Base-by-base conservation (phyloP, 2,888 invertebrate genomes). In the Ptychoptera albimana region DNA sequence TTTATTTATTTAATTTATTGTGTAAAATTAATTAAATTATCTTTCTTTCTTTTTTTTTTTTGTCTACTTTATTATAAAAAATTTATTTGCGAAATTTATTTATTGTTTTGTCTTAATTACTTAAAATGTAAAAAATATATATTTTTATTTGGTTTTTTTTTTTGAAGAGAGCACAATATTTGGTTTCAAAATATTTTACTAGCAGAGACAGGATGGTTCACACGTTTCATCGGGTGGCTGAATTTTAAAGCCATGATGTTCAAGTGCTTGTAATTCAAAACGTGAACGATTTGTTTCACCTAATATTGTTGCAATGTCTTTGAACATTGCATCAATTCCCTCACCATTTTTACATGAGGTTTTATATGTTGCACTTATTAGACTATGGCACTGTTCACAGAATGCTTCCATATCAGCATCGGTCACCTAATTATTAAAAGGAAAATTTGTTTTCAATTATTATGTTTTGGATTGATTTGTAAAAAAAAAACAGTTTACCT, bases 241-340 rank as follows among this genome's bases (percentile, higher is more conserved):
- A 54, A 83, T 77, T 63, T 82, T 82, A 57, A 83, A 83, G 53
- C 82, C 80, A 55, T 82, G 77, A 50, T 78, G 75, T 51, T 85
- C 82, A 61, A 86, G 71, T 8, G 79, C 77, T 56, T 87, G 84
- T 42, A 88, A 66, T 54, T 86, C 87, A 63, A 86, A 75, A 54
- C 81, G 73, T n/a, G 86, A 85, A 53, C 86, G 70, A 57, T 85
- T 88, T 16, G 82, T 76, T 54, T 82, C 80, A 1, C 83, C 79
- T 48, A 89, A 63, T 52, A 85, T 85, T 46, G 73, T 70, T 9
- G 89, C 87, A 59, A 93, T 89, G 55, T 89, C 88, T 37, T 74
- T 69, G 60, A 93, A 93, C 92, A 93, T 93, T 61, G 89, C 82
- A 50, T 87, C 82, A 15, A 93, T 72, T 7, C 91, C 91, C 57